phyloP scores from a whole-genome alignment of 2,113 vertebrate species.

The Sander lucioperca region DNA sequence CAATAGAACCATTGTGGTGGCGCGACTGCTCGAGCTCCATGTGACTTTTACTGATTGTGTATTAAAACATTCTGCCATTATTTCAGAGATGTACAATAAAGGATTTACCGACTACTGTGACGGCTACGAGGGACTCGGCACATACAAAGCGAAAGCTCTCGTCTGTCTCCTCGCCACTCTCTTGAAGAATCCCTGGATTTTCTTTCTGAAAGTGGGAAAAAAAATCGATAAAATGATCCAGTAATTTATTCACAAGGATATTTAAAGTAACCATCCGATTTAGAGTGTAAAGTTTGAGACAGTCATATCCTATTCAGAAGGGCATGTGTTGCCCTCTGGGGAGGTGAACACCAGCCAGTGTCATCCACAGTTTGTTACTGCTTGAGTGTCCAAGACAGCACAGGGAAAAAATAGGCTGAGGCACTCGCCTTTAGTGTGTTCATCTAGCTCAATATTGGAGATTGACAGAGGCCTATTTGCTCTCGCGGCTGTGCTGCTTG shows the following conservation, averaged over 20 bases:
- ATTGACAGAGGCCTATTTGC: slow-evolving; percentile 61
- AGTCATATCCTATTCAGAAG: slow-evolving; percentile 48
- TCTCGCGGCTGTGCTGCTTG: slow-evolving; percentile 37
- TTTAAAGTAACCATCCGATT: slow-evolving; percentile 25
- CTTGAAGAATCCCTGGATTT: slow-evolving; percentile 27
- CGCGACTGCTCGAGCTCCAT: neutral
- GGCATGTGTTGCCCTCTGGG: slow-evolving; percentile 38
- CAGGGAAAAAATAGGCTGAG: slow-evolving; percentile 8
- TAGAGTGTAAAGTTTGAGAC: slow-evolving; percentile 43
- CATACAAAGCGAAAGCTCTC: slow-evolving; percentile 12
- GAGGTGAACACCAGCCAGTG: slow-evolving; percentile 39
- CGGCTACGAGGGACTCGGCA: neutral
- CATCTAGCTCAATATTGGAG: slow-evolving; percentile 52
- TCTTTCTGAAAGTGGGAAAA: too few relatives aligned
- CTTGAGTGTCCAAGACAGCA: slow-evolving; percentile 32
- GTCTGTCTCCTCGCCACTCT: neutral
- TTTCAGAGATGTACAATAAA: neutral
- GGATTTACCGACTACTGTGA: neutral
- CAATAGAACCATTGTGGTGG: neutral
- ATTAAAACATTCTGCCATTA: neutral
- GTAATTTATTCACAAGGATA: slow-evolving; percentile 35
- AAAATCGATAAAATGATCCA: neutral
- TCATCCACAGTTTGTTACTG: slow-evolving; percentile 37
- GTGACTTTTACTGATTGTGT: slow-evolving; percentile 4
- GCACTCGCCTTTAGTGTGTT: slow-evolving; percentile 36